Evolutionary conservation across 2,797 vertebrate species (phyloP).

Genomic region (Bradypus variegatus): DNA sequence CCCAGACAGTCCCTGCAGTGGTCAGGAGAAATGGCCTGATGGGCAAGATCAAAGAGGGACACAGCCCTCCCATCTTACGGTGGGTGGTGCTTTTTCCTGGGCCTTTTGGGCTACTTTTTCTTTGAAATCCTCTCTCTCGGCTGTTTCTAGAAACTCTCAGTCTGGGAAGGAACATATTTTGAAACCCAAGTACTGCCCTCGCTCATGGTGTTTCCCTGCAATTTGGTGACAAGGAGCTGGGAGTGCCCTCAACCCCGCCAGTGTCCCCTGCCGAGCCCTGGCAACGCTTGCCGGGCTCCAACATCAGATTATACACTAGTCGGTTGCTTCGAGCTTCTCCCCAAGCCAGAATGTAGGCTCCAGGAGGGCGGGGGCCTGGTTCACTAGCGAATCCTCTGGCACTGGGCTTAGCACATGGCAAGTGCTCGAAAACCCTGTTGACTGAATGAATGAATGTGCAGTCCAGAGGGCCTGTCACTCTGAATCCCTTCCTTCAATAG

Average conservation of each 20-base stretch:
- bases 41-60: not conserved
- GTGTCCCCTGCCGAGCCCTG: fast-evolving
- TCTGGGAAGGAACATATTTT: not conserved
- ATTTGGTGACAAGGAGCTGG: not conserved
- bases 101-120: not conserved
- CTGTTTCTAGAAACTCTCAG: not conserved
- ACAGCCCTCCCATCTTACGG: too few species aligned
- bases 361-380: not conserved
- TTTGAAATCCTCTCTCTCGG: not conserved
- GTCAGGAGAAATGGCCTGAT: not conserved
- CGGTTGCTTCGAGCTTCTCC: not conserved
- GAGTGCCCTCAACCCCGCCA: fast-evolving
- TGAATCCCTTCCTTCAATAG: not conserved
- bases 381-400: too few species aligned
- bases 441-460: not conserved
- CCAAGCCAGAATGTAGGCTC: not conserved
- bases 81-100: not conserved
- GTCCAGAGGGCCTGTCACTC: fast-evolving
- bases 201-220: not conserved
- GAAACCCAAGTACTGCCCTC: not conserved
- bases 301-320: fast-evolving
- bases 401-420: not conserved
- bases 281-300: not conserved
- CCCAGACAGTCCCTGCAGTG: not conserved
- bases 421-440: not conserved